Percentiles rank a stretch among this genome's conserved stretches.
Evolutionary conservation across 1,140 invertebrate genomes (phyloP).

Genomic region (Drosophila paulistorum): DNA sequence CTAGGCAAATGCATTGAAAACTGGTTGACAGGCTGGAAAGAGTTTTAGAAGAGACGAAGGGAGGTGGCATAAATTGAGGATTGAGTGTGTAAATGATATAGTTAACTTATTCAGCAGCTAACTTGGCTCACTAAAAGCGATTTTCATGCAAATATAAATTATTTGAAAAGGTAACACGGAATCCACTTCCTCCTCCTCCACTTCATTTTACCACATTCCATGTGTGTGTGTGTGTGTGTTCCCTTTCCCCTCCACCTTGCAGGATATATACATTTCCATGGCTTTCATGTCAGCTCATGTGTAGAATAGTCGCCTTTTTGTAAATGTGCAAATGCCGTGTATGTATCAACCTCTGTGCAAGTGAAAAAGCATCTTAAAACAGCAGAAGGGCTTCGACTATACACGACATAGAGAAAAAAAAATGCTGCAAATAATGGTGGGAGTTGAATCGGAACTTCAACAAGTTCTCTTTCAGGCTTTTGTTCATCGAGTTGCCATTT

Average conservation of each 20-base stretch:
- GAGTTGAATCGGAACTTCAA: neutral
- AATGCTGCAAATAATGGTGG: neutral
- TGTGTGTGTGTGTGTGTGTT: no score
- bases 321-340: conserved; percentile 21
- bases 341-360: neutral
- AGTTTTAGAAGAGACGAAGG: neutral
- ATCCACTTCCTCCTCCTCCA: neutral
- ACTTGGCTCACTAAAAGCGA: conserved; percentile 30
- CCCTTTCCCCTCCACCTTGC: no score
- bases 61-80: neutral
- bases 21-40: conserved; percentile 42
- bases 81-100: conserved; percentile 49
- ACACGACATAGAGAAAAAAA: neutral
- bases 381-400: neutral
- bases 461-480: neutral
- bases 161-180: conserved; percentile 3
- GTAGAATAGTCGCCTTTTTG: conserved; percentile 15
- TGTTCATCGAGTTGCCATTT: conserved; percentile 3
- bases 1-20: conserved; percentile 54
- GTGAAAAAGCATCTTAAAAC: neutral
- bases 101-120: conserved; percentile 29
- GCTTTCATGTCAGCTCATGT: conserved; percentile 32
- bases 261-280: conserved; percentile 20
- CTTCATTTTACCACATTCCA: no score
- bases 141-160: conserved; percentile 9